Conservation (phyloP, 2,113 vertebrate genomes). For the Odocoileus hemionus region DNA sequence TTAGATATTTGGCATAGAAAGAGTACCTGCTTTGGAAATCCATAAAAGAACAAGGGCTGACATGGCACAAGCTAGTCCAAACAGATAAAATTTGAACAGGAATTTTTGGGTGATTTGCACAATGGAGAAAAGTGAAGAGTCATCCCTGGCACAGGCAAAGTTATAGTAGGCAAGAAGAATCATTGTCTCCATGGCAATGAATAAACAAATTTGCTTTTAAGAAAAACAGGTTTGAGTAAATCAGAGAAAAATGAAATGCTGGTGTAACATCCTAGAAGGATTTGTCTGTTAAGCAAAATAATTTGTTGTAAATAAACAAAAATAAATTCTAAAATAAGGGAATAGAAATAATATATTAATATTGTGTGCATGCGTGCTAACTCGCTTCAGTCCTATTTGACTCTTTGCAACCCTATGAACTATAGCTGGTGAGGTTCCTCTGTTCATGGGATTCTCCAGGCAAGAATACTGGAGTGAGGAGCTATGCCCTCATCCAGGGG, state of each 20-base stretch:
- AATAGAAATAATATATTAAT: not conserved
- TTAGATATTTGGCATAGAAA: not conserved
- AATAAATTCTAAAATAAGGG: not conserved
- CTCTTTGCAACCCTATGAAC: not conserved
- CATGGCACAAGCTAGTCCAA: not conserved
- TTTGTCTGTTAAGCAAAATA: not conserved
- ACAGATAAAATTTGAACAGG: not conserved
- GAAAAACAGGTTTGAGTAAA: not conserved
- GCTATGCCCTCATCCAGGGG: not conserved
- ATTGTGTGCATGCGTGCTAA: not conserved
- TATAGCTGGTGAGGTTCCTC: not conserved
- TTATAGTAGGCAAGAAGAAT: not conserved
- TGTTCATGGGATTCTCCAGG: not conserved
- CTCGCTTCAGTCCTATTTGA: not conserved
- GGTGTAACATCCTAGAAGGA: not conserved
- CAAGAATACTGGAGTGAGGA: not conserved
- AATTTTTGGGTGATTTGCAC: not conserved
- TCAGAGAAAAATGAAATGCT: not conserved
- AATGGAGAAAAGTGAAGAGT: not conserved
- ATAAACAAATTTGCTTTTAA: not conserved
- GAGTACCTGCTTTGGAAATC: not conserved
- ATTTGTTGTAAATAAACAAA: not conserved
- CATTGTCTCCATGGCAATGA: not conserved
- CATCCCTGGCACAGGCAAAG: not conserved
- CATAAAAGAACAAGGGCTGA: not conserved